Evolutionary conservation across 2,888 invertebrate species (phyloP), one percentile per base, ranked within the genome.

Genomic region (Plagodis pulveraria): DNA sequence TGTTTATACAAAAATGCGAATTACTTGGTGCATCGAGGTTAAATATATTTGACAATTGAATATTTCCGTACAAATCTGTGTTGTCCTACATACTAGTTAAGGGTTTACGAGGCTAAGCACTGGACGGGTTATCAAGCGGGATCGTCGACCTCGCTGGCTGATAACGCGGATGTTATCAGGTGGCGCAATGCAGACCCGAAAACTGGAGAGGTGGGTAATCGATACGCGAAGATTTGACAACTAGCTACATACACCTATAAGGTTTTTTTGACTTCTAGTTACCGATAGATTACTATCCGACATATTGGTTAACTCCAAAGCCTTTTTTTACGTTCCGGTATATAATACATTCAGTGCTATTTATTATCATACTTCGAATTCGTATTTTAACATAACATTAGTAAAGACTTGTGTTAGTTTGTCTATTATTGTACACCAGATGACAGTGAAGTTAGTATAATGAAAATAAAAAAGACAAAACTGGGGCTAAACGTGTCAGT

Each of bases 181-280:
- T 85, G 87, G 81, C 86, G 88, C 87, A 88, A 85, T 87, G 87
- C 87, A 87, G 86, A 73, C 76, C 86, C 82, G 71, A 85, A 87
- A 86, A 84, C 74, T 74, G 73, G 74, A 73, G 73, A 78, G 80
- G 77, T 77, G 75, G 67, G 69, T 71, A 83, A 87, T 85, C 86
- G 76, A 87, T 84, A 83, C 70, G 56, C 60, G 56, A 55, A 56
- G 58, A 44, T 44, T 33, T 35, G 38, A 48, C 46, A 40, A n/a
- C 53, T 34, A 42, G 43, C 46, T 48, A 22, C 22, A 22, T 2
- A 22, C 22, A 22, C 22, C 22, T 22, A 22, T 22, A 22, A 1
- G 22, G 22, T 22, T 22, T 22, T 22, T 22, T 22, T 22, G 22
- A 22, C 22, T 22, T 22, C 22, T 22, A 22, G 4, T 22, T 22